phyloP scores from a whole-genome alignment of 2,888 invertebrate genomes.

The Hanleya hanleyi region DNA sequence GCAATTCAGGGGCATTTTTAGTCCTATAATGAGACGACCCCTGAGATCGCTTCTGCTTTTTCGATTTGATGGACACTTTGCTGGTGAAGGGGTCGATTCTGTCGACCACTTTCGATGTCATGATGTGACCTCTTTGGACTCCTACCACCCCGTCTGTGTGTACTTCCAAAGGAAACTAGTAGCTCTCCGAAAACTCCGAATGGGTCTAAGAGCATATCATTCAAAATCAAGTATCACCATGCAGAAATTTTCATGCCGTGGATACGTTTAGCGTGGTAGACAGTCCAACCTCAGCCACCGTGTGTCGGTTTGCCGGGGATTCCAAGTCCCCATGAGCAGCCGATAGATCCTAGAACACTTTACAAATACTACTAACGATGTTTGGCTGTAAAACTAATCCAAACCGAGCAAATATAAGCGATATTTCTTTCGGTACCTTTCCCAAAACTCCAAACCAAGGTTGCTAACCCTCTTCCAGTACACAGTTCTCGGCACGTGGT shows the following conservation, averaged over 20 bases:
- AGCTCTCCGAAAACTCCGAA: conserved; percentile 6
- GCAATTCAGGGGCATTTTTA: conserved; percentile 97
- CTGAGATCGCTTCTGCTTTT: conserved; percentile 99
- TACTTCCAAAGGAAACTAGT: not conserved
- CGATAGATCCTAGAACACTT: not conserved
- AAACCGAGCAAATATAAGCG: not conserved
- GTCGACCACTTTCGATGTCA: conserved; percentile 81
- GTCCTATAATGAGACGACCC: conserved; percentile 99
- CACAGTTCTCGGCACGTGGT: conserved; percentile 54
- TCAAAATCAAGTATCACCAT: not conserved
- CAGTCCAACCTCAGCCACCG: conserved; percentile 7
- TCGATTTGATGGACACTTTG: conserved; percentile 98
- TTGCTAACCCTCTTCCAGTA: conserved; percentile 21
- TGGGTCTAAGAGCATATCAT: conserved; percentile 3
- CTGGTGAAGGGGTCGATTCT: conserved; percentile 95
- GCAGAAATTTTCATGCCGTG: conserved; percentile 6
- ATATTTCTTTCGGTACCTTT: conserved; percentile 5
- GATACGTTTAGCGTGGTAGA: not conserved
- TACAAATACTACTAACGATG: not conserved
- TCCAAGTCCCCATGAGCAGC: conserved; percentile 5
- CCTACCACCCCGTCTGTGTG: not conserved
- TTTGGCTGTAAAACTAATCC: not conserved
- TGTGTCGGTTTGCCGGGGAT: conserved; percentile 10
- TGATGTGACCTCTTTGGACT: conserved; percentile 21
- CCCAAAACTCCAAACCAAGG: conserved; percentile 9